Evolutionary conservation across 2,888 invertebrate genomes (phyloP), one percentile per base, ranked within the genome.

Genomic region (Sinodicranocentrus sp.): DNA sequence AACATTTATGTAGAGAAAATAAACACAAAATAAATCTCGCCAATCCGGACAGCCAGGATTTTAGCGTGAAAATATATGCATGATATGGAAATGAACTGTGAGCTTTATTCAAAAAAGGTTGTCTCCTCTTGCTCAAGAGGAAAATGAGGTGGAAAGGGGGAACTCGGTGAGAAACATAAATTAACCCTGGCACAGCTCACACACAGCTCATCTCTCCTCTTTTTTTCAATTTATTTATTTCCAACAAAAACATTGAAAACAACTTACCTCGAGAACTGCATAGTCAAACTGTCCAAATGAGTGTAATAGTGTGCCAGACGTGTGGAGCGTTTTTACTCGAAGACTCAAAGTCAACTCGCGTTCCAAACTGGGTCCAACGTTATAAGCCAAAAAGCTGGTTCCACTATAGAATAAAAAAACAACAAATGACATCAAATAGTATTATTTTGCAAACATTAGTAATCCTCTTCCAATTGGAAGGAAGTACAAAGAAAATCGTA

Each of bases 211-310:
- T 48, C 48, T 10, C 48, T n/a, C n/a, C n/a, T n/a, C n/a, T n/a
- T n/a, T n/a, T n/a, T 10, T 48, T n/a, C 48, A 48, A 10, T 48
- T 48, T 48, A 48, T 15, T 48, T n/a, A 10, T 48, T 48, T 48
- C n/a, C 48, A 6, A 33, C 33, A 33, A 33, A 10, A 33, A 33
- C 33, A 33, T 10, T 6, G n/a, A 48, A 48, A 48, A n/a, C 23
- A 57, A 33, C 33, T 33, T 89, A 95, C 94, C 93, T 98, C 97
- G 78, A 98, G 92, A 87, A 96, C 94, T 89, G 96, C 96, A 91
- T 96, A 97, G 90, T 98, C 98, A 61, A 96, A 93, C 89, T 94
- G 94, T 0, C 98, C 98, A 71, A 95, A 93, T 5, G 95, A 95
- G 90, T 95, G 95, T 93, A 97, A 94, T 54, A 98, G 91, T 89